Evolutionary conservation across 2,797 vertebrate species (phyloP).

Genomic region (Myotis planiceps): DNA sequence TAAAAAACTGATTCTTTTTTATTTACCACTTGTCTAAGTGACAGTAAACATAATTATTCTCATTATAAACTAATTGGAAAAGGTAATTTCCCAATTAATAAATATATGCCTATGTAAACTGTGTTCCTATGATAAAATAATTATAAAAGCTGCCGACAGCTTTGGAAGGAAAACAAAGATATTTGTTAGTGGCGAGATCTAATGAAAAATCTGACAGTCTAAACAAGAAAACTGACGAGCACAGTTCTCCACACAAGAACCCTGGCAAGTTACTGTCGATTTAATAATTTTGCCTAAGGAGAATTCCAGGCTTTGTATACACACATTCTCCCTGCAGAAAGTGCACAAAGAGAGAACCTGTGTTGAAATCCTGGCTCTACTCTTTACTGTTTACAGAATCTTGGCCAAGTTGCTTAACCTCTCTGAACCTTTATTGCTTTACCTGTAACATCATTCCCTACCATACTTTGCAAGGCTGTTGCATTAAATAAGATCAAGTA

Average conservation of each 20-base stretch:
- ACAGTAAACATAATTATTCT: conserved; percentile 50
- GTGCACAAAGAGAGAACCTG: not conserved
- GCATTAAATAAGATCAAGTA: not conserved
- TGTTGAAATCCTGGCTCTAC: not conserved
- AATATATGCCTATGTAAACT: conserved; percentile 26
- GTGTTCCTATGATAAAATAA: conserved; percentile 51
- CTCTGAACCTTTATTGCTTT: not conserved
- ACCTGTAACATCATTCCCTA: not conserved
- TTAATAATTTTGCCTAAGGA: conserved; percentile 27
- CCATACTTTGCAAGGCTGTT: not conserved
- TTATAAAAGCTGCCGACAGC: conserved; percentile 51
- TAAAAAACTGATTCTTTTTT: conserved; percentile 46
- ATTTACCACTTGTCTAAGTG: conserved; percentile 45
- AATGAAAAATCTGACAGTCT: conserved; percentile 13
- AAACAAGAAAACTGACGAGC: conserved; percentile 62
- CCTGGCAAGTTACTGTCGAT: conserved; percentile 37
- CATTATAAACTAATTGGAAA: conserved; percentile 69
- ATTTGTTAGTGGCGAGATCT: conserved; percentile 52
- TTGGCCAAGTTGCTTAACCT: not conserved
- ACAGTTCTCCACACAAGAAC: conserved; percentile 41
- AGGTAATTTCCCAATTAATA: conserved; percentile 63
- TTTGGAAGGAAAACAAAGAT: conserved; percentile 53
- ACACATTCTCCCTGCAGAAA: not conserved
- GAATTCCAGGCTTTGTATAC: not conserved
- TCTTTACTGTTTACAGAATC: conserved; percentile 25